Conservation (phyloP, 2,113 vertebrate genomes). For the Caranx melampygus region DNA sequence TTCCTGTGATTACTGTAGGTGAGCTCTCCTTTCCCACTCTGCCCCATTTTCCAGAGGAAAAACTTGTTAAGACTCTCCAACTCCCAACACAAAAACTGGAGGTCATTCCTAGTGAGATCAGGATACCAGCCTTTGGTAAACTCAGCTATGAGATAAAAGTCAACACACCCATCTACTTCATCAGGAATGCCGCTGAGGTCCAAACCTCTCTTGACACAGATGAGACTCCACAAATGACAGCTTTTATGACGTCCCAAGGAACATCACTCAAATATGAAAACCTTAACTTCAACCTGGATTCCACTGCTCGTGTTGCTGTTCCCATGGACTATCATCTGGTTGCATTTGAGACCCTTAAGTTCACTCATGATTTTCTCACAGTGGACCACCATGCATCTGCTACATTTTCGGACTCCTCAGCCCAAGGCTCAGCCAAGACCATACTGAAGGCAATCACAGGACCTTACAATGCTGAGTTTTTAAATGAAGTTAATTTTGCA, state of each 20-base stretch:
- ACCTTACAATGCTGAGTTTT: constrained; percentile 77
- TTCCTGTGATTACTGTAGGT: constrained; percentile 61
- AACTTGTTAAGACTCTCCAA: constrained; percentile 84
- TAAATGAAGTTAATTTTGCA: constrained; percentile 81
- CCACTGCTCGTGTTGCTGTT: constrained; percentile 82
- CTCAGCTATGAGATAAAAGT: constrained; percentile 86
- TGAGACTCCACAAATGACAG: constrained; percentile 55
- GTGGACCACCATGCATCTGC: constrained; percentile 85
- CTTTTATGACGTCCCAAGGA: constrained; percentile 76
- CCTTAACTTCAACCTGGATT: constrained; percentile 87
- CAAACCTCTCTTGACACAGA: constrained; percentile 81
- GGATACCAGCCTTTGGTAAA: constrained; percentile 89
- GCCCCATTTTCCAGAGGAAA: constrained; percentile 72
- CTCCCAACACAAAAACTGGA: constrained; percentile 84
- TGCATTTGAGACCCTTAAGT: constrained; percentile 85
- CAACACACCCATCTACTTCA: constrained; percentile 85
- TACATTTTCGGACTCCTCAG: constrained; percentile 76
- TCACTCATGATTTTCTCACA: constrained; percentile 80
- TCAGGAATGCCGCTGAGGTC: constrained; percentile 84
- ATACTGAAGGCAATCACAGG: constrained; percentile 78
- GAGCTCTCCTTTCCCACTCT: constrained; percentile 85
- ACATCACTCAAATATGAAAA: constrained; percentile 81
- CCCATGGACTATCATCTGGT: constrained; percentile 82
- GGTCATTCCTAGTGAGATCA: constrained; percentile 81
- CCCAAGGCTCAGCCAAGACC: constrained; percentile 84